phyloP scores from a whole-genome alignment of 2,888 invertebrate species.

The Suillia variegata region DNA sequence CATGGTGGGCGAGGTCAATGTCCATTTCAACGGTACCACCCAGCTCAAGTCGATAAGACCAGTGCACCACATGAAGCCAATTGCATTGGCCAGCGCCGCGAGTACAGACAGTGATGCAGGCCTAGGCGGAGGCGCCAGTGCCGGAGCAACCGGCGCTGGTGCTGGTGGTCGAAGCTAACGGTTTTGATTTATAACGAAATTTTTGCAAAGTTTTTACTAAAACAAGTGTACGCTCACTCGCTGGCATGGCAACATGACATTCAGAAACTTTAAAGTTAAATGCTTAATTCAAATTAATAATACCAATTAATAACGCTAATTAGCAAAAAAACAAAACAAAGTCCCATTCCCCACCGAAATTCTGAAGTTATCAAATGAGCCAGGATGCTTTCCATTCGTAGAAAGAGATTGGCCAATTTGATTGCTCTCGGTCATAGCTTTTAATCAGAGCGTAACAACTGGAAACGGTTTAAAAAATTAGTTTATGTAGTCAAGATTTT shows the following conservation, averaged over 20 bases:
- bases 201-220: slow-evolving; percentile 51
- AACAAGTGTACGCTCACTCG: too few species aligned
- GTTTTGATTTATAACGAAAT: slow-evolving; percentile 58
- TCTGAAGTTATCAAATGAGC: too few species aligned
- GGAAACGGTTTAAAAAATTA: too few species aligned
- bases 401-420: too few species aligned
- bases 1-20: slow-evolving; percentile 75
- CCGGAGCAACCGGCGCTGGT: slow-evolving; percentile 15
- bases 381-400: too few species aligned
- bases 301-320: too few species aligned
- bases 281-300: too few species aligned
- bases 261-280: too few species aligned
- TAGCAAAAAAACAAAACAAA: background rate
- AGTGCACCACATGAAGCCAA: slow-evolving; percentile 51
- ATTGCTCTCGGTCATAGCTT: too few species aligned
- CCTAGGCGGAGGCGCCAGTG: slow-evolving; percentile 24
- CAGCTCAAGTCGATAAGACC: slow-evolving; percentile 78
- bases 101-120: slow-evolving; percentile 26
- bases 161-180: slow-evolving; percentile 56
- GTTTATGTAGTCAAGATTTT: too few species aligned
- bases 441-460: too few species aligned
- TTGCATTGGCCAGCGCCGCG: slow-evolving; percentile 34
- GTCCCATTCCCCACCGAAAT: background rate
- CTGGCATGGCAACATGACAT: too few species aligned
- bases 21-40: slow-evolving; percentile 80